Base-by-base conservation (phyloP, 2,797 vertebrate genomes). In the Neostethus bicornis region DNA sequence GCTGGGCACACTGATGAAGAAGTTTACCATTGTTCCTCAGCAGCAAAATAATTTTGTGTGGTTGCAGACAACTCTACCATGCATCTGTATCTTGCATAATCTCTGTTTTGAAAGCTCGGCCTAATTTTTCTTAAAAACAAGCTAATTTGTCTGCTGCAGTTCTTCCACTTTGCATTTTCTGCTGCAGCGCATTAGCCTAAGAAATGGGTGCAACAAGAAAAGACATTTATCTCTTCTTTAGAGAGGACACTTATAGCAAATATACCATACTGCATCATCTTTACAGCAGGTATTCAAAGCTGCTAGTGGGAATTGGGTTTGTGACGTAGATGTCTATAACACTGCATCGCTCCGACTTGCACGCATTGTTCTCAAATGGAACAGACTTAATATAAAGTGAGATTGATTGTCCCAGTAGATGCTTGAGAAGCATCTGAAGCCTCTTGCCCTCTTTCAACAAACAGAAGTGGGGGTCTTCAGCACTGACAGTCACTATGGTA, bases 401-500 rank as follows among this genome's bases (percentile, higher is more conserved):
- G 71, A 72, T 57, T 68, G 62, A 68, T 84, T 73, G 73, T 78
- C 75, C 52, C 28, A 47, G 38, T 62, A 78, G 73, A 82, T 39
- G 46, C 51, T 75, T 38, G 63, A 66, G 64, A 81, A 70, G 70
- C 44, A 50, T 71, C 60, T 70, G 24, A 65, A 53, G 43, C 53
- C 51, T 55, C 51, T 48, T 62, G 61, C 66, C 62, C 65, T 51
- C 53, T 47, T 37, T 61, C 56, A 72, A 52, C 42, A 70, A 56
- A 73, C 52, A 57, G 21, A 49, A 57, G 25, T 49, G 34, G 66
- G 75, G 63, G 76, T 83, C 79, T 78, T 77, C 28, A 63, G 66
- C 51, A 7, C 67, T 12, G 49, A 60, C 62, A 26, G 86, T 90
- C 84, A 52, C 82, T 67, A 85, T 86, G 79, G 79, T 46, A 48